phyloP scores from a whole-genome alignment of 2,113 vertebrate genomes.

The Takifugu bimaculatus region DNA sequence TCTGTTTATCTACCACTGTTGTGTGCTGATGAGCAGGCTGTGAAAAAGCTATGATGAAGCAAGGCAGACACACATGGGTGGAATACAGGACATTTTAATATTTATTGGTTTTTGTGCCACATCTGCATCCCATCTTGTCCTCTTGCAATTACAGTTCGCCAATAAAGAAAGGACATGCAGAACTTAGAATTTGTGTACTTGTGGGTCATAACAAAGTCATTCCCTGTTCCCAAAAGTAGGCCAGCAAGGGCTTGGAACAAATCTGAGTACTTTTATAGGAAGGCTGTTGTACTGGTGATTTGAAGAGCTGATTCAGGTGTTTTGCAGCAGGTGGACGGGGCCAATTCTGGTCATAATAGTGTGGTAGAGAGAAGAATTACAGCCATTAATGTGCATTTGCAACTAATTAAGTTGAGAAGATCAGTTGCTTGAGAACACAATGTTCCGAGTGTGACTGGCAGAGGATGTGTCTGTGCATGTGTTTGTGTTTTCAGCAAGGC shows the following conservation, averaged over 20 bases:
- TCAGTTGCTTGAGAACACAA: slow-evolving; percentile 13
- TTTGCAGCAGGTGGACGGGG: not conserved
- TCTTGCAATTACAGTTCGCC: slow-evolving; percentile 19
- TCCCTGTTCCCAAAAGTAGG: not conserved
- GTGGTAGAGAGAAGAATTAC: not conserved
- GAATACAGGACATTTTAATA: too few relatives aligned
- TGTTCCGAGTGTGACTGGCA: slow-evolving; percentile 9
- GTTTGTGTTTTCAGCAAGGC: slow-evolving; percentile 32
- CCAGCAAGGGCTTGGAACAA: not conserved
- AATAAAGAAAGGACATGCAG: slow-evolving; percentile 20
- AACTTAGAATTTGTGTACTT: slow-evolving; percentile 13
- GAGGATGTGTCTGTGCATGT: slow-evolving; percentile 15
- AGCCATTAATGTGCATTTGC: not conserved
- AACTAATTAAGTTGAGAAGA: slow-evolving; percentile 19
- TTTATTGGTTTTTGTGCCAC: slow-evolving; percentile 6
- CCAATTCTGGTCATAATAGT: not conserved
- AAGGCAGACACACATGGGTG: not conserved
- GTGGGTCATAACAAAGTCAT: not conserved
- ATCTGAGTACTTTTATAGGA: not conserved
- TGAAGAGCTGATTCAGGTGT: not conserved
- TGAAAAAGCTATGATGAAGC: slow-evolving; percentile 19
- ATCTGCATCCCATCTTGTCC: slow-evolving; percentile 33
- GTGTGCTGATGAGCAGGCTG: slow-evolving; percentile 14
- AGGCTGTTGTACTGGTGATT: not conserved
- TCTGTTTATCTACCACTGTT: slow-evolving; percentile 28